These are phyloP conservation scores for Nymphicus hollandicus DNA, from an alignment of 2,113 vertebrate species.

Conservation along the genomic window DNA sequence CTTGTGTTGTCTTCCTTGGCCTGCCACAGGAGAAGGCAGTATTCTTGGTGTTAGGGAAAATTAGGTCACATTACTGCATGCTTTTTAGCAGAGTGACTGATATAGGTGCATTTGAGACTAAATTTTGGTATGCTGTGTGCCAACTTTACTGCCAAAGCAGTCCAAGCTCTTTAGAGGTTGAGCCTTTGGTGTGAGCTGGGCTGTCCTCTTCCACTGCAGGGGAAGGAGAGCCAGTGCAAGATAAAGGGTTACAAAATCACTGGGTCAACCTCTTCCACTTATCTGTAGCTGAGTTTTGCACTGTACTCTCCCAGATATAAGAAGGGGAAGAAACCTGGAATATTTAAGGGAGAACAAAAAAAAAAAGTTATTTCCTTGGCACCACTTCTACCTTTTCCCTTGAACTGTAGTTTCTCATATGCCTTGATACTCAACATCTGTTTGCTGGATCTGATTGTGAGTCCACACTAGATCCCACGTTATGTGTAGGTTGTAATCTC, in stretches of 20 bases:
- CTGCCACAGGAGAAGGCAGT: neutral
- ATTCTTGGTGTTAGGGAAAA: neutral
- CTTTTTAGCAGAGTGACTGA: neutral
- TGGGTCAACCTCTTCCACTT: neutral
- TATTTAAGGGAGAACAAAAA: neutral
- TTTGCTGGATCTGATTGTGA: conserved; percentile 7
- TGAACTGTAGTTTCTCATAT: neutral
- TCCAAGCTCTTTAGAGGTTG: neutral
- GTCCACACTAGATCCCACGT: neutral
- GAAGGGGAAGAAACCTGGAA: neutral
- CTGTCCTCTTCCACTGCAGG: neutral
- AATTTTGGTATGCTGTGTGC: neutral
- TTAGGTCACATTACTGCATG: neutral
- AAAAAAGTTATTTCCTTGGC: neutral
- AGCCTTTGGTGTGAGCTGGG: fast-evolving
- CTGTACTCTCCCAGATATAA: neutral
- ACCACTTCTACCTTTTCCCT: neutral
- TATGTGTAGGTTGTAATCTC: neutral
- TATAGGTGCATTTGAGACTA: neutral
- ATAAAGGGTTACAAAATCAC: neutral
- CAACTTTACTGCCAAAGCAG: neutral
- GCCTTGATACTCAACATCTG: neutral
- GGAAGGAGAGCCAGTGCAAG: neutral
- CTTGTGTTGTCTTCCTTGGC: neutral
- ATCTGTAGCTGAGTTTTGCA: neutral